Evolutionary conservation across 2,888 invertebrate species (phyloP).

Genomic region (Quadroppia sp.): DNA sequence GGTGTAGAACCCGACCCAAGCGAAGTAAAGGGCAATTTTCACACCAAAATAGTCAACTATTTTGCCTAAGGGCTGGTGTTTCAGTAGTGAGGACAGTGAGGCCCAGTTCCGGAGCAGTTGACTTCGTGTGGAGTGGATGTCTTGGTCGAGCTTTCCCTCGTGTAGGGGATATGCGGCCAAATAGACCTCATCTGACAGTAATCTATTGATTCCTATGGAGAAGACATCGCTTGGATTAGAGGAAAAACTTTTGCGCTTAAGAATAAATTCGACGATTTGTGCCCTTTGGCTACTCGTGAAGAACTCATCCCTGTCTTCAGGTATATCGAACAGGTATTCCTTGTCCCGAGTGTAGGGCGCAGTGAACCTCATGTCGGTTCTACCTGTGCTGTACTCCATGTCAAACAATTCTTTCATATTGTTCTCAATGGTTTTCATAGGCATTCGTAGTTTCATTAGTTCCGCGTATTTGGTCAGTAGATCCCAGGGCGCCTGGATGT

Average conservation of each 20-base stretch:
- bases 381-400: slow-evolving; percentile 12
- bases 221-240: slow-evolving; percentile 56
- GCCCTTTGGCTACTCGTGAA: slow-evolving; percentile 80
- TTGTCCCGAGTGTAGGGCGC: slow-evolving; percentile 85
- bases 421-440: slow-evolving; percentile 64
- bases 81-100: slow-evolving; percentile 44
- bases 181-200: slow-evolving; percentile 69
- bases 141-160: slow-evolving; percentile 56
- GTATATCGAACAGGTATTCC: slow-evolving; percentile 84
- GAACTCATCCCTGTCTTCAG: slow-evolving; percentile 67
- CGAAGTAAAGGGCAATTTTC: slow-evolving; percentile 83
- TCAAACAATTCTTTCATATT: slow-evolving; percentile 37
- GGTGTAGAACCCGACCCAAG: slow-evolving; percentile 92
- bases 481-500: slow-evolving; percentile 79
- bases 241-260: slow-evolving; percentile 78
- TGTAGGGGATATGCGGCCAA: slow-evolving; percentile 80
- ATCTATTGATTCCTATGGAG: slow-evolving; percentile 73
- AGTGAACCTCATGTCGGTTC: slow-evolving; percentile 69
- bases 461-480: slow-evolving; percentile 82
- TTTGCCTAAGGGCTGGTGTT: slow-evolving; percentile 78
- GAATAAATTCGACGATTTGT: slow-evolving; percentile 83
- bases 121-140: slow-evolving; percentile 41
- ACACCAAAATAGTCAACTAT: slow-evolving; percentile 79
- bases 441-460: slow-evolving; percentile 84
- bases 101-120: slow-evolving; percentile 47